These are phyloP conservation scores for Cephalotes varians DNA, from an alignment of 2,888 invertebrate genomes.

Conservation along the genomic window DNA sequence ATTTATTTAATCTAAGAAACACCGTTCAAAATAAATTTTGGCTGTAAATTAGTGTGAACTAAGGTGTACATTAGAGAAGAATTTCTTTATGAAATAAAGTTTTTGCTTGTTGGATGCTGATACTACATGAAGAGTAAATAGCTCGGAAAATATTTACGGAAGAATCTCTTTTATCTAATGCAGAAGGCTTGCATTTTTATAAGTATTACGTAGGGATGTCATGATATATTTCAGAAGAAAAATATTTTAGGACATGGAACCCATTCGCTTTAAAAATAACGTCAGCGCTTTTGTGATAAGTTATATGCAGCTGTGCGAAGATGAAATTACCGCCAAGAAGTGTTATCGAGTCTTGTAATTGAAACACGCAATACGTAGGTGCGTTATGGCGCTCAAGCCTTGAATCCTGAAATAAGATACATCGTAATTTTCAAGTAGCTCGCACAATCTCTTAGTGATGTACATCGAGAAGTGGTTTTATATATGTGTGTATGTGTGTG, in stretches of 20 bases:
- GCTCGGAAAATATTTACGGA: slow-evolving; percentile 30
- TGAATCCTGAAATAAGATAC: slow-evolving; percentile 49
- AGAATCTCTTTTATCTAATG: slow-evolving; percentile 2
- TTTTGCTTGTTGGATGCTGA: background rate
- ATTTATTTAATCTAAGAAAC: too few relatives aligned
- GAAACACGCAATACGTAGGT: slow-evolving; percentile 47
- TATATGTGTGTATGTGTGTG: too few relatives aligned
- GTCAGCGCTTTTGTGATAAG: slow-evolving; percentile 65
- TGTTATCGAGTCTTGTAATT: slow-evolving; percentile 46
- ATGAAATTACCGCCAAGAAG: slow-evolving; percentile 35
- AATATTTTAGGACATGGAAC: slow-evolving; percentile 63
- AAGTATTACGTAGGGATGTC: slow-evolving; percentile 9
- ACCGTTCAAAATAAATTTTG: too few relatives aligned
- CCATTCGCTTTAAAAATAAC: slow-evolving; percentile 69
- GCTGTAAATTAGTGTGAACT: too few relatives aligned
- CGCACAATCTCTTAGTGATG: background rate
- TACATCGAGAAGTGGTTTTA: background rate
- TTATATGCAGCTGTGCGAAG: slow-evolving; percentile 35
- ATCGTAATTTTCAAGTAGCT: slow-evolving; percentile 46
- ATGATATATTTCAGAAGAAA: slow-evolving; percentile 18
- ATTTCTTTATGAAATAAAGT: background rate
- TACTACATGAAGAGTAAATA: slow-evolving; percentile 5
- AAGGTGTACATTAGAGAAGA: background rate
- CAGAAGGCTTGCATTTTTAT: background rate
- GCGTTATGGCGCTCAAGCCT: slow-evolving; percentile 33